These are phyloP conservation scores for Erannis defoliaria DNA, from an alignment of 2,888 invertebrate species.

Conservation along the genomic window DNA sequence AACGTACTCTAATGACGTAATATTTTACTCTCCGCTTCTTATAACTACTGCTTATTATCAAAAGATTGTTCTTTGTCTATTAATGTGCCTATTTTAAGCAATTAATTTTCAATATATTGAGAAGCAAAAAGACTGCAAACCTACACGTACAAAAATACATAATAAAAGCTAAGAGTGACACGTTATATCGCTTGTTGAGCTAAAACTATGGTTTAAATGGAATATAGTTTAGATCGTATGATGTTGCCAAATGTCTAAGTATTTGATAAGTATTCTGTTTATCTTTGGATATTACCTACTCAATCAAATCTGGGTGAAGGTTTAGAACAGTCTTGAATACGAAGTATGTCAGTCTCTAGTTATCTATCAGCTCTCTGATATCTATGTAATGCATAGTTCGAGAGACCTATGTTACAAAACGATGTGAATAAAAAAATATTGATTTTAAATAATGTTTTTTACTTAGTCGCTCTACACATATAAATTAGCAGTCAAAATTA, in stretches of 20 bases:
- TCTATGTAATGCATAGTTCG: background rate
- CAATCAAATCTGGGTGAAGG: conserved; percentile 6
- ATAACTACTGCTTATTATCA: background rate
- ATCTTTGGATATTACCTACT: background rate
- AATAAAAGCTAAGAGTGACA: too few species aligned
- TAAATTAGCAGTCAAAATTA: background rate
- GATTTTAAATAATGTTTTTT: background rate
- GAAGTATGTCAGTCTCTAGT: background rate
- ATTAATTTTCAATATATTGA: background rate
- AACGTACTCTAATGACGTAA: too few species aligned
- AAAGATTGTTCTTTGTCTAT: background rate
- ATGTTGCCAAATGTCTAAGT: background rate
- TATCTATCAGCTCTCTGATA: background rate
- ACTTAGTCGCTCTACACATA: background rate
- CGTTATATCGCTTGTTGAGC: too few species aligned
- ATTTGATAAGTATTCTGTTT: background rate
- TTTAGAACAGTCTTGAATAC: background rate
- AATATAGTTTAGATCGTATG: too few species aligned
- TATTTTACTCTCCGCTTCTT: background rate
- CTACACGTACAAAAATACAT: background rate
- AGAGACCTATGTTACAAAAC: background rate
- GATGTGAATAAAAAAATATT: background rate
- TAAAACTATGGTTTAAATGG: too few species aligned
- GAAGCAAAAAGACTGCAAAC: background rate
- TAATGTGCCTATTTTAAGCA: background rate